These are phyloP conservation scores for Heliconius himera DNA, from an alignment of 1,140 invertebrate genomes.

Conservation along the genomic window DNA sequence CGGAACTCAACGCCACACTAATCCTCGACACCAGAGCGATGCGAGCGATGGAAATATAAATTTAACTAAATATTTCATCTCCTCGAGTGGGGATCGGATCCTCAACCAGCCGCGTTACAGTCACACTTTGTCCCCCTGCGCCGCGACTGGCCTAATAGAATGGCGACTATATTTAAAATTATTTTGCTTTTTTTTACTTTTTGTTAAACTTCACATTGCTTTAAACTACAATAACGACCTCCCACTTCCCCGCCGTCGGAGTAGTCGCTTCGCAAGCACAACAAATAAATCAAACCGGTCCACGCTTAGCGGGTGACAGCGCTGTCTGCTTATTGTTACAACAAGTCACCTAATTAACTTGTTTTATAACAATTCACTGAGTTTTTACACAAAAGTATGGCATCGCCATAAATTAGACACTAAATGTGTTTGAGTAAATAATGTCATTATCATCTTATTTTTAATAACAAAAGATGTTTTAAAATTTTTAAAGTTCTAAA, in stretches of 20 bases:
- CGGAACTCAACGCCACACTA: no score
- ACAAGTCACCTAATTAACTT: slow-evolving; percentile 61
- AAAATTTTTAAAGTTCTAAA: neutral
- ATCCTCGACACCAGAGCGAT: no score
- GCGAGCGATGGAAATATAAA: no score
- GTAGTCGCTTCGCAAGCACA: slow-evolving; percentile 46
- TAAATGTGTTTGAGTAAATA: neutral
- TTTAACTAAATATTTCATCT: no score
- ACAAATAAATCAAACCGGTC: slow-evolving; percentile 51
- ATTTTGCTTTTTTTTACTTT: neutral
- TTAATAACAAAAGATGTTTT: neutral
- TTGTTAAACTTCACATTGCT: neutral
- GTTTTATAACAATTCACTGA: slow-evolving; percentile 46
- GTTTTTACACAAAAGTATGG: neutral
- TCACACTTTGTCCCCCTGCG: no score
- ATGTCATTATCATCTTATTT: neutral
- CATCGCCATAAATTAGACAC: neutral
- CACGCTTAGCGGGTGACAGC: slow-evolving; percentile 50
- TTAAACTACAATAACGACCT: slow-evolving; percentile 26
- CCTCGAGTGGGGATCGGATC: no score
- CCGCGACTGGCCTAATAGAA: no score
- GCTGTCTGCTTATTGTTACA: slow-evolving; percentile 57
- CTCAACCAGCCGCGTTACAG: no score
- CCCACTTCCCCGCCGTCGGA: slow-evolving; percentile 26
- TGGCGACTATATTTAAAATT: no score